Percentiles rank a stretch among this genome's conserved stretches.
Conservation (phyloP, 2,888 invertebrate species). For the Ochropleura leucogaster region DNA sequence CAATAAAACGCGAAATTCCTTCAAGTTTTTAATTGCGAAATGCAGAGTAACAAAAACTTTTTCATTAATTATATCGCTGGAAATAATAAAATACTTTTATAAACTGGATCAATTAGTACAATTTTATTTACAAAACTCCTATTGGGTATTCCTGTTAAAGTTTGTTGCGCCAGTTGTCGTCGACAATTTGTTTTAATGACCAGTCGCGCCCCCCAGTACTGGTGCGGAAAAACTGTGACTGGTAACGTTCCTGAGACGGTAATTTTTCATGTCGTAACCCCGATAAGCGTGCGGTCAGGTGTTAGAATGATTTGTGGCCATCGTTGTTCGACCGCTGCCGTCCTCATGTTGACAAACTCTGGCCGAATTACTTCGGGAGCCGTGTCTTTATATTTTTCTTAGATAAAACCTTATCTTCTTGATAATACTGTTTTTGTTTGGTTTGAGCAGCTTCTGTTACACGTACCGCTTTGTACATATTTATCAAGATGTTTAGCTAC, state of each 20-base stretch:
- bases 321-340: conserved; percentile 66
- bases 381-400: conserved; percentile 62
- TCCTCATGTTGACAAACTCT: conserved; percentile 77
- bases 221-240: conserved; percentile 82
- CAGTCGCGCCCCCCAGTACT: conserved; percentile 75
- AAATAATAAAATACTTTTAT: conserved; percentile 65
- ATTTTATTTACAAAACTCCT: conserved; percentile 64
- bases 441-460: conserved; percentile 40
- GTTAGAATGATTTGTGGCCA: conserved; percentile 88
- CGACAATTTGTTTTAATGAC: conserved; percentile 87
- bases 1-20: conserved; percentile 42
- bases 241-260: conserved; percentile 79
- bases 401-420: conserved; percentile 62
- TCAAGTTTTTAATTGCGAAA: conserved; percentile 61
- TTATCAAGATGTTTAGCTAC: conserved; percentile 38
- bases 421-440: conserved; percentile 64
- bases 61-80: conserved; percentile 59
- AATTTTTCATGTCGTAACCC: conserved; percentile 87
- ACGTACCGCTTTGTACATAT: conserved; percentile 44
- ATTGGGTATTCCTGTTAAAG: conserved; percentile 61
- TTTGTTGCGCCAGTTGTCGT: conserved; percentile 78
- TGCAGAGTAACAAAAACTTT: conserved; percentile 57
- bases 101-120: conserved; percentile 71
- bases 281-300: conserved; percentile 88
- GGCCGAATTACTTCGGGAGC: conserved; percentile 63